Percentiles rank a stretch among this genome's conserved stretches.
phyloP scores from a whole-genome alignment of 2,888 invertebrate species.

The Pandemis cinnamomeana region DNA sequence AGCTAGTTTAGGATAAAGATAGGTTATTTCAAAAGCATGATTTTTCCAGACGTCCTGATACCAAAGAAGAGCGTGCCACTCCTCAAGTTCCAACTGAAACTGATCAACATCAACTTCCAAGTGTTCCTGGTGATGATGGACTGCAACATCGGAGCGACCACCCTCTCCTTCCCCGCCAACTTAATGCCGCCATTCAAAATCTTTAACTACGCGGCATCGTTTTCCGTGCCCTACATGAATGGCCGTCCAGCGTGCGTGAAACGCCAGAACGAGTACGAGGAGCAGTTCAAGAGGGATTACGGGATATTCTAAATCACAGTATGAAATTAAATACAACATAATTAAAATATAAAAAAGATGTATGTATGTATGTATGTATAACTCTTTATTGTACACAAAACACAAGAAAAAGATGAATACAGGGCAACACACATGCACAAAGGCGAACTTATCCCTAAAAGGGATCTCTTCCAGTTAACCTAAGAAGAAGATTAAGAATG shows the following conservation, averaged over 20 bases:
- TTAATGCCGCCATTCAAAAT: slow-evolving; percentile 45
- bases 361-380: too few relatives aligned
- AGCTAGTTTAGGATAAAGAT: too few relatives aligned
- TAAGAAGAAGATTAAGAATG: too few relatives aligned
- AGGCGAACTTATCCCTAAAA: too few relatives aligned
- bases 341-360: too few relatives aligned
- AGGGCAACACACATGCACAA: too few relatives aligned
- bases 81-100: slow-evolving; percentile 65
- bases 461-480: too few relatives aligned
- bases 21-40: background rate
- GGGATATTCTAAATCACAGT: background rate
- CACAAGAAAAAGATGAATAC: too few relatives aligned
- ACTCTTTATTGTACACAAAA: too few relatives aligned
- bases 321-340: too few relatives aligned
- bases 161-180: slow-evolving; percentile 45
- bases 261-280: too few relatives aligned
- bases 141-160: slow-evolving; percentile 59
- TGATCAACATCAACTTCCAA: slow-evolving; percentile 52
- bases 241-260: background rate
- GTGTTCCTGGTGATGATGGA: slow-evolving; percentile 67
- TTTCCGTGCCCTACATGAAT: background rate
- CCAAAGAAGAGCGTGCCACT: slow-evolving; percentile 53
- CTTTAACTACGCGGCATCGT: background rate
- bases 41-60: slow-evolving; percentile 8
- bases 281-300: background rate